Evolutionary conservation across 2,797 vertebrate genomes (phyloP), one percentile per base, ranked within the genome.

Genomic region (Artibeus jamaicensis): DNA sequence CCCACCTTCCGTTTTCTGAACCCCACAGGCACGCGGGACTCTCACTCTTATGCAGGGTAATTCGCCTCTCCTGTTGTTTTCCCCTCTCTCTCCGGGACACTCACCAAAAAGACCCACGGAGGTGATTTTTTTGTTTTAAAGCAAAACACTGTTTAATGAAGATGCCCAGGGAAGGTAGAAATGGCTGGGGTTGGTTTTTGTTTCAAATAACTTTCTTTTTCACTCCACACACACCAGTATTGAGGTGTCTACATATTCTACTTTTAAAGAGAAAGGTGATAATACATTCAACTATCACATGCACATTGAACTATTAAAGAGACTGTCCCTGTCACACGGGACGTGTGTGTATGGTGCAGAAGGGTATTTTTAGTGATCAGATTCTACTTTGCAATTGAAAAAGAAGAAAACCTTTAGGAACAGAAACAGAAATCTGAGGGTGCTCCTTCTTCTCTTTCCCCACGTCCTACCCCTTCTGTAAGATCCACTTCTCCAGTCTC

Each of bases 141-240:
- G 89, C 7, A 90, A 96, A 96, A 83, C 18, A 46, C n/a, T 74
- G 19, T n/a, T 95, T 70, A 48, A 16, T 57, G 89, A 67, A 87
- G 26, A 78, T 12, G 9, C 5, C n/a, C 19, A 68, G n/a, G 42
- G 39, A 57, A 81, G 26, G 29, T 26, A 65, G 62, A 89, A 93
- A 78, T 26, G 62, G 34, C 18, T 22, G 2, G 34, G 46, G 34
- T 42, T 32, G 50, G 6, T 22, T 94, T 93, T 89, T 79, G 19
- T 74, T 91, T 82, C 71, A 78, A 86, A 74, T 88, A n/a, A 39
- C 24, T 53, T 68, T 83, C 32, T 57, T 89, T 91, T 86, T 89
- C 57, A 85, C 24, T 59, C 57, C 18, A 76, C 19, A 68, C 7
- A 91, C 4, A 65, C 37, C 46, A 32, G 42, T 15, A 87, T 26